Evolutionary conservation across 2,888 invertebrate species (phyloP), one percentile per base, ranked within the genome.

Genomic region (Harmothoe impar): DNA sequence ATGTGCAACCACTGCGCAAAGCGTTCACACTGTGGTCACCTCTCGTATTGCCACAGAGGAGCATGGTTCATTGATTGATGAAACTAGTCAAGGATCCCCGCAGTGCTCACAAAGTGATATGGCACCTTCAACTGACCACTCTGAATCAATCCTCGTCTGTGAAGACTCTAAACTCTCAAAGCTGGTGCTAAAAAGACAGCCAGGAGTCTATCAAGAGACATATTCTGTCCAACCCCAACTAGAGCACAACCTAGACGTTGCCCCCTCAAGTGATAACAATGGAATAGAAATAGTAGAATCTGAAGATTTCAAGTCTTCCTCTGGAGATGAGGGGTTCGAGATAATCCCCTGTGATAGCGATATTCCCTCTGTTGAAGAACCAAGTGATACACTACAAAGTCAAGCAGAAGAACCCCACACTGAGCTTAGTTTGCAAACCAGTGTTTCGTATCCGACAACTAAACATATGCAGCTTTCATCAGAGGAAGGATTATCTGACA

Each of bases 251-350:
- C 23, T 81, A 33, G n/a, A 81, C 29, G 20, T 33, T 7, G 25
- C 77, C 25, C 77, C 25, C 5, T 0, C 29, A 25, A 17, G 31
- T 29, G 77, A 31, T 77, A 77, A 29, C 15, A 81, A 43, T 17
- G 43, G 33, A 12, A 81, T 35, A 12, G 43, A 35, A 12, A 81
- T 33, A 31, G 25, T 25, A 0, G 29, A 72, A 29, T 29, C 81
- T 10, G 81, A 81, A 23, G 81, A 81, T 43, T 0, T 20, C 15
- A 35, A 17, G n/a, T 81, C 33, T 5, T 81, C 43, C 0, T 81
- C 81, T 12, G 81, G 43, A 17, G 81, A 81, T 35, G 81, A 81
- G n/a, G 81, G 81, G 5, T 81, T 35, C 35, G 81, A 81, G n/a
- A 35, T 81, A 0, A 43, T 81, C 23, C 0, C 10, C 20, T 20